These are phyloP conservation scores for Yasuhikotakia modesta DNA, from an alignment of 2,797 vertebrate genomes.

Conservation along the genomic window DNA sequence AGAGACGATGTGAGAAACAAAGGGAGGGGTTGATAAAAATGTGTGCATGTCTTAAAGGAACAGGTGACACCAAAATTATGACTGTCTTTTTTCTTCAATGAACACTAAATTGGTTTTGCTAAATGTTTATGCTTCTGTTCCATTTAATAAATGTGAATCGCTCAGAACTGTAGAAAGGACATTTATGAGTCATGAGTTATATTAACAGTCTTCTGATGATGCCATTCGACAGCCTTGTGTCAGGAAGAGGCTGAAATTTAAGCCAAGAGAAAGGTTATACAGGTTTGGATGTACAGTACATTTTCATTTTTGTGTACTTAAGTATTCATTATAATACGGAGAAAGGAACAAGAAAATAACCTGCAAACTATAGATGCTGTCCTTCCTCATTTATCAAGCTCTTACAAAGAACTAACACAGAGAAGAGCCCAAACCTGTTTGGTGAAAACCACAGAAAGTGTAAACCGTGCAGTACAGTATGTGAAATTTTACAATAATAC, in stretches of 20 bases:
- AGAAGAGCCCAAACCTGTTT: not conserved
- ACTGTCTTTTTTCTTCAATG: not conserved
- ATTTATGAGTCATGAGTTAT: not conserved
- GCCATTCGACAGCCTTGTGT: not conserved
- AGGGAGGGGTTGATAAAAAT: not conserved
- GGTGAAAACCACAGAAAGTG: not conserved
- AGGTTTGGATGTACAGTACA: not conserved
- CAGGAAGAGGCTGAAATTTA: not conserved
- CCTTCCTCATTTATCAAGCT: not conserved
- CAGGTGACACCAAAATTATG: not conserved
- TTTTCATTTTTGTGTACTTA: not conserved
- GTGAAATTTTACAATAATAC: not conserved
- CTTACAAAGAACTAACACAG: not conserved
- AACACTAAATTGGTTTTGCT: not conserved
- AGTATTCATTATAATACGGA: not conserved
- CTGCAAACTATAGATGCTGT: not conserved
- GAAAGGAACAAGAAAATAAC: not conserved
- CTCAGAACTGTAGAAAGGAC: not conserved
- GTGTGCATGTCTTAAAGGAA: not conserved
- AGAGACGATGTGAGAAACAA: constrained; percentile 24
- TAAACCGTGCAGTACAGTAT: not conserved
- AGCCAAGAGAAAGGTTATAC: not conserved
- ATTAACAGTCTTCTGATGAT: not conserved
- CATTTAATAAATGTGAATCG: not conserved
- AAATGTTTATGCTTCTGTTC: not conserved